Conservation (phyloP, 1,140 invertebrate genomes). For the Sarcophaga bullata region DNA sequence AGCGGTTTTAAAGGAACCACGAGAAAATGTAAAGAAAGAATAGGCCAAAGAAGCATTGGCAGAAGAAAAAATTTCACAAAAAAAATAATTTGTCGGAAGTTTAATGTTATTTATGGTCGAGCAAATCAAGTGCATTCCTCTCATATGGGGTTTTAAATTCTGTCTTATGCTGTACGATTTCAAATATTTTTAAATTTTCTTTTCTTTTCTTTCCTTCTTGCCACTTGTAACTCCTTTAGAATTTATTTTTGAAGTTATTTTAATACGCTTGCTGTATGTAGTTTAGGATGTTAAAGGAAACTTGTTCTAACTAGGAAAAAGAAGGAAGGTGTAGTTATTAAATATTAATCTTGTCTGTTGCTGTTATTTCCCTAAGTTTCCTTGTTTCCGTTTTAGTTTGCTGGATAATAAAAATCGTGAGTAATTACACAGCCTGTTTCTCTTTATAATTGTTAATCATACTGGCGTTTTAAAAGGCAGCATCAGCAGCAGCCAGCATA, state of each 20-base stretch:
- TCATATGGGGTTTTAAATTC: conserved; percentile 24
- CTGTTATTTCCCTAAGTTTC: not conserved
- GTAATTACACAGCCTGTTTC: conserved; percentile 23
- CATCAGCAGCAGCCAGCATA: not conserved
- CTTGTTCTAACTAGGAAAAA: not conserved
- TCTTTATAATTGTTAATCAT: conserved; percentile 19
- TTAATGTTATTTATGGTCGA: conserved; percentile 36
- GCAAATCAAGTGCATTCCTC: conserved; percentile 40
- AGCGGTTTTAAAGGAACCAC: not conserved
- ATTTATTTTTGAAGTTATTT: too few relatives aligned
- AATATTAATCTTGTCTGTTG: conserved; percentile 20
- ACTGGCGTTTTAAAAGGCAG: not conserved
- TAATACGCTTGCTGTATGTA: too few relatives aligned
- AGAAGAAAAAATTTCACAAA: not conserved
- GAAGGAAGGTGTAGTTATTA: not conserved
- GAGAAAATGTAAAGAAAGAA: not conserved
- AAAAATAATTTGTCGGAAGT: conserved; percentile 24
- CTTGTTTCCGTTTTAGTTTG: not conserved
- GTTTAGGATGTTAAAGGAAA: too few relatives aligned
- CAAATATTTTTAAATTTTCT: conserved; percentile 3
- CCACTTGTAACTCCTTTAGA: not conserved
- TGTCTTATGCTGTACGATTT: not conserved
- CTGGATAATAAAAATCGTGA: not conserved
- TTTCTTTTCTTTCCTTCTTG: not conserved
- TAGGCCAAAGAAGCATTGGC: not conserved